Conservation (phyloP, 2,797 vertebrate species). For the Poecilia wingei region DNA sequence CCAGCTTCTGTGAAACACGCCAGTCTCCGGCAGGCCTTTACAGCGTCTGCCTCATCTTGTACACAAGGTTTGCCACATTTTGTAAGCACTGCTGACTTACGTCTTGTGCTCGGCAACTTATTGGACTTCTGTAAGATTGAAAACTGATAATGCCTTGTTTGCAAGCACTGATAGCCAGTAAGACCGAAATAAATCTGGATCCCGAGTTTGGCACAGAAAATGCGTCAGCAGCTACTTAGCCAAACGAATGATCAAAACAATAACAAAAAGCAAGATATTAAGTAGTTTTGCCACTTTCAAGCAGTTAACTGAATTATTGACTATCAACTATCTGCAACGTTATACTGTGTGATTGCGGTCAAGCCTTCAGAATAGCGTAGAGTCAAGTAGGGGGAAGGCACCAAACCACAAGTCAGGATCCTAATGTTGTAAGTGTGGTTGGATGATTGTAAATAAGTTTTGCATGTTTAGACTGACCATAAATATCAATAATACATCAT, state of each 20-base stretch:
- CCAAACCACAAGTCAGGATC: neutral
- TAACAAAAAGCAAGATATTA: neutral
- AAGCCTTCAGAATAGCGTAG: neutral
- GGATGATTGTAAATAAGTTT: neutral
- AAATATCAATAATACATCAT: too few species aligned
- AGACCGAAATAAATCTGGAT: neutral
- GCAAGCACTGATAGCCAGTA: too few species aligned
- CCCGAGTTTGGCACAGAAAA: neutral
- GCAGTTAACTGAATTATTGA: neutral
- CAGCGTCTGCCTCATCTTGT: conserved; percentile 9
- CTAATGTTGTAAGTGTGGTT: neutral
- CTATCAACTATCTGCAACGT: too few species aligned
- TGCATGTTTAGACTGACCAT: neutral
- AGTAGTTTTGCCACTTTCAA: neutral
- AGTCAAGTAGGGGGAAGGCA: neutral
- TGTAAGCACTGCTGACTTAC: neutral
- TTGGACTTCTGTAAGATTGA: neutral
- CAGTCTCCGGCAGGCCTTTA: conserved; percentile 6
- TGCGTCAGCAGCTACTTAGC: neutral
- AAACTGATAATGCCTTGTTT: neutral
- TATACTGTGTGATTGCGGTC: too few species aligned
- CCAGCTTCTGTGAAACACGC: conserved; percentile 11
- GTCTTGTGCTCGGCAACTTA: neutral
- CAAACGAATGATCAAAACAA: neutral
- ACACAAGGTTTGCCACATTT: conserved; percentile 1